Percentiles rank a stretch among this genome's conserved stretches.
These are phyloP conservation scores for Channallabes apus DNA, from an alignment of 2,797 vertebrate species.

Conservation along the genomic window DNA sequence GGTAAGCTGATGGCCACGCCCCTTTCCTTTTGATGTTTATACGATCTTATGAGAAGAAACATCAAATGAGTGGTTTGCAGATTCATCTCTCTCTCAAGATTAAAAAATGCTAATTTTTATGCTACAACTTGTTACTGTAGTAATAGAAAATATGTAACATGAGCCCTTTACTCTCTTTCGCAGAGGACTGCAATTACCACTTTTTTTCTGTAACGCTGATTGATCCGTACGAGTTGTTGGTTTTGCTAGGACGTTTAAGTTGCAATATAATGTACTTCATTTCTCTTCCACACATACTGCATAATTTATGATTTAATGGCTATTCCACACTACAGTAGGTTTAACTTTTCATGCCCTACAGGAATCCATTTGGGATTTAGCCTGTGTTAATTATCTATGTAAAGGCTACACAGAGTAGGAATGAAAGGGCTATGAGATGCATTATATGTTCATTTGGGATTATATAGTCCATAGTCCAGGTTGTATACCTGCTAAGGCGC, in stretches of 20 bases:
- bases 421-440: neutral
- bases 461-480: neutral
- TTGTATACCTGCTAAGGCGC: conserved; percentile 84
- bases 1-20: conserved; percentile 85
- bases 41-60: conserved; percentile 72
- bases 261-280: neutral
- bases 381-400: neutral
- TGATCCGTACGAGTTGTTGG: neutral
- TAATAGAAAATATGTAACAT: neutral
- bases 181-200: neutral
- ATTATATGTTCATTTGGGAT: neutral
- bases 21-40: conserved; percentile 92
- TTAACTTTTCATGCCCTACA: neutral
- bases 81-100: neutral
- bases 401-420: neutral
- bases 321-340: neutral
- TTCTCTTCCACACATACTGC: neutral
- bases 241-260: neutral
- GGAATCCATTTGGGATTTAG: neutral
- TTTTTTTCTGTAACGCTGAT: neutral
- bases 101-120: neutral
- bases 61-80: neutral
- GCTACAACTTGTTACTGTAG: neutral
- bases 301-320: neutral
- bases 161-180: neutral